Conservation (phyloP, 2,888 invertebrate genomes). For the Dysmachus trigonus region DNA sequence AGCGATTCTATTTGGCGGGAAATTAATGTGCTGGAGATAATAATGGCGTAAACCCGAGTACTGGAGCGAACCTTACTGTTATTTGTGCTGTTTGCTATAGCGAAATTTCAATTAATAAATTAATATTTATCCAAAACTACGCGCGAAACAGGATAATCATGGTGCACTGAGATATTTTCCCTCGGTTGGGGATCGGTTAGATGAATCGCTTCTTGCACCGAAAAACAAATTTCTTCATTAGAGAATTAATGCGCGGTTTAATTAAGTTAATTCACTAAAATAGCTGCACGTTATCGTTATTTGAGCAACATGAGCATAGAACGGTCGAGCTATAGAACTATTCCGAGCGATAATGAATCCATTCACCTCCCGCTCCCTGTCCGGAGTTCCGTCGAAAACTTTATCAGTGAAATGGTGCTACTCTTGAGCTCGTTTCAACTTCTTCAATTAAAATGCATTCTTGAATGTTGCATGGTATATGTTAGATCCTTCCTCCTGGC, state of each 20-base stretch:
- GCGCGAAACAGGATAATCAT: background rate
- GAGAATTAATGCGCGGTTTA: conserved; percentile 46
- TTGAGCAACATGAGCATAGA: conserved; percentile 6
- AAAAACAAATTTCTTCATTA: conserved; percentile 37
- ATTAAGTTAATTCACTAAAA: conserved; percentile 46
- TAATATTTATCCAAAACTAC: conserved; percentile 9
- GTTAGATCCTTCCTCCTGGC: background rate
- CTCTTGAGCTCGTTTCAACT: conserved; percentile 24
- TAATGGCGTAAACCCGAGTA: background rate
- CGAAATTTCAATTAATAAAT: conserved; percentile 30
- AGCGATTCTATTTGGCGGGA: background rate
- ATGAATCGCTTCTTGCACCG: background rate
- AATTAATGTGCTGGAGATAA: conserved; percentile 14
- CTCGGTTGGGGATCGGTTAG: background rate
- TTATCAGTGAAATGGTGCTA: conserved; percentile 23
- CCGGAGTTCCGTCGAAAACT: background rate
- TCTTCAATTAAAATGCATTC: conserved; percentile 30
- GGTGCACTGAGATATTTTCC: background rate
- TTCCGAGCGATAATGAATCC: conserved; percentile 10
- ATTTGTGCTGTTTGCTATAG: background rate
- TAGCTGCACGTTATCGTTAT: conserved; percentile 31
- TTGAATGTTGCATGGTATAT: conserved; percentile 7
- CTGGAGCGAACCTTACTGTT: background rate
- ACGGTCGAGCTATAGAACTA: background rate
- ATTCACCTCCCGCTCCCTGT: conserved; percentile 17